Conservation (phyloP, 2,888 invertebrate species). For the Torymus aiolomorphi region DNA sequence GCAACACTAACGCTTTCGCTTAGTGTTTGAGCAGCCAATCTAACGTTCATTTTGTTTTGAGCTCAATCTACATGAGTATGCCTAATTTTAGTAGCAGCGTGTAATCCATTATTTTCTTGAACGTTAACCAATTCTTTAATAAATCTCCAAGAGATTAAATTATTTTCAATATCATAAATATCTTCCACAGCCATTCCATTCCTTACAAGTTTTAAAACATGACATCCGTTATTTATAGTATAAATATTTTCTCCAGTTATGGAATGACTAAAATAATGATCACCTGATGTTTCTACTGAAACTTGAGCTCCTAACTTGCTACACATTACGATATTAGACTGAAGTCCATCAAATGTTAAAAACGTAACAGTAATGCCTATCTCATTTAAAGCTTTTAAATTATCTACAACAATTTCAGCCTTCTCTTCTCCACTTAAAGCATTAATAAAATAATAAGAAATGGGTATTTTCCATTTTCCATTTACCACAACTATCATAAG, state of each 20-base stretch:
- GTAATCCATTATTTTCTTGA: conserved; percentile 18
- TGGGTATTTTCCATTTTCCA: conserved; percentile 49
- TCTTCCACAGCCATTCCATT: conserved; percentile 48
- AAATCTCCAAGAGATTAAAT: conserved; percentile 2
- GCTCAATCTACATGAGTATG: conserved; percentile 50
- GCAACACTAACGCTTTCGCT: conserved; percentile 62
- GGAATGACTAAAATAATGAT: conserved; percentile 42
- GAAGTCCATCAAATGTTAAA: conserved; percentile 59
- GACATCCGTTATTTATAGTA: conserved; percentile 57
- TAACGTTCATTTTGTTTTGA: too few species aligned
- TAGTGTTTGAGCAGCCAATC: conserved; percentile 62
- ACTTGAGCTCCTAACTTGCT: conserved; percentile 45
- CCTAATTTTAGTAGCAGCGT: conserved; percentile 40
- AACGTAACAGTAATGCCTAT: conserved; percentile 52
- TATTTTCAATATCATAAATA: conserved; percentile 35
- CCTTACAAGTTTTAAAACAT: conserved; percentile 56
- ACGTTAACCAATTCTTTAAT: background rate
- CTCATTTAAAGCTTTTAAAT: conserved; percentile 41
- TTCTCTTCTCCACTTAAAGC: conserved; percentile 24
- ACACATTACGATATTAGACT: conserved; percentile 52
- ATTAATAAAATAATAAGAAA: conserved; percentile 48
- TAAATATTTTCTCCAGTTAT: conserved; percentile 38
- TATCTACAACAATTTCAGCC: conserved; percentile 40
- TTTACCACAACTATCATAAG: conserved; percentile 45
- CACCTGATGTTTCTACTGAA: background rate